phyloP scores from a whole-genome alignment of 2,888 invertebrate species.

The Plebejus anna region DNA sequence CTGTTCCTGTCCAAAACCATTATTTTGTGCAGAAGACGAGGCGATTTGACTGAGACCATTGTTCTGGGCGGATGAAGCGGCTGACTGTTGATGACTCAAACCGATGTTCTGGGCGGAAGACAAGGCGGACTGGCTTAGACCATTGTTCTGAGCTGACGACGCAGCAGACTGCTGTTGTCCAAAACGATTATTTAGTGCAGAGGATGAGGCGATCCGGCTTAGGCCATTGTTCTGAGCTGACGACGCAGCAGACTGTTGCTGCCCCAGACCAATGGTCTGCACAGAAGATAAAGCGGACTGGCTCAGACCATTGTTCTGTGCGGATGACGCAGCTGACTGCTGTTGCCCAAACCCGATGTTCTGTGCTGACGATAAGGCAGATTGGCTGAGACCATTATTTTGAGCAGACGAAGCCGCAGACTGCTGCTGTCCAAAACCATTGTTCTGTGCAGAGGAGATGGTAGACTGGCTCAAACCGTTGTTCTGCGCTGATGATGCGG shows the following conservation, averaged over 20 bases:
- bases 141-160: slow-evolving; percentile 3
- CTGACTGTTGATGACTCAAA: not conserved
- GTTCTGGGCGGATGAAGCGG: not conserved
- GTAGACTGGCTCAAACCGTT: slow-evolving; percentile 49
- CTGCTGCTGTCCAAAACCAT: slow-evolving; percentile 34
- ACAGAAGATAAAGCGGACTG: slow-evolving; percentile 47
- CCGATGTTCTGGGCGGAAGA: not conserved
- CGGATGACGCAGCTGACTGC: slow-evolving; percentile 46
- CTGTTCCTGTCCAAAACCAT: slow-evolving; percentile 43
- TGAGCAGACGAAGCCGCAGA: slow-evolving; percentile 30
- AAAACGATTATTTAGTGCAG: not conserved
- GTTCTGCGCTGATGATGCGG: slow-evolving; percentile 40
- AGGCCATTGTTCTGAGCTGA: slow-evolving; percentile 1
- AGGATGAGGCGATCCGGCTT: not conserved
- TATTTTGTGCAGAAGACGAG: slow-evolving; percentile 40
- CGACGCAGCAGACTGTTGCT: slow-evolving; percentile 24
- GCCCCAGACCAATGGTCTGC: slow-evolving; percentile 42
- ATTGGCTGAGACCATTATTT: slow-evolving; percentile 52
- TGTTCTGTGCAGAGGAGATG: slow-evolving; percentile 47
- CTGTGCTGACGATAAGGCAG: slow-evolving; percentile 48
- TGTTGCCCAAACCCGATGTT: slow-evolving; percentile 38
- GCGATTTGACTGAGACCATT: not conserved
- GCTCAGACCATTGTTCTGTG: slow-evolving; percentile 42
- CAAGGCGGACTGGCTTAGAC: not conserved
- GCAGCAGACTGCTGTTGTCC: not conserved